Percentiles rank a stretch among this genome's conserved stretches.
These are phyloP conservation scores for Drosophila seclusa DNA, from an alignment of 2,888 invertebrate genomes.

Conservation along the genomic window DNA sequence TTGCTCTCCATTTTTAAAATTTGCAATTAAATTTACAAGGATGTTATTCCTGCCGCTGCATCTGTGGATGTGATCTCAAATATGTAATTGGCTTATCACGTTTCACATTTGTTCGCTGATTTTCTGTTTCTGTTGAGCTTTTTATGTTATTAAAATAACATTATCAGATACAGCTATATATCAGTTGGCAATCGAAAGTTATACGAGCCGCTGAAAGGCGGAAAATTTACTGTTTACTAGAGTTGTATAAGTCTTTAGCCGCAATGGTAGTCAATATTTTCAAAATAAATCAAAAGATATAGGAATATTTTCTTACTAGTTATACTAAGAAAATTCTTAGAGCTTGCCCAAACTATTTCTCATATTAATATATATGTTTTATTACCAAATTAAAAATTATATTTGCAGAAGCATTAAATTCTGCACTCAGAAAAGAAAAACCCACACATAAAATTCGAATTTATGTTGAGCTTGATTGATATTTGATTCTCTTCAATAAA, in stretches of 20 bases:
- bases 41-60: slow-evolving; percentile 10
- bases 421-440: background rate
- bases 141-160: background rate
- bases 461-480: background rate
- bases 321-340: background rate
- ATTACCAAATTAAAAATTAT: background rate
- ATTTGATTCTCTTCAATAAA: background rate
- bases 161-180: slow-evolving; percentile 1
- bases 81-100: slow-evolving; percentile 52
- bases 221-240: background rate
- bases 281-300: background rate
- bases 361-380: background rate
- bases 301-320: background rate
- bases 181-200: background rate
- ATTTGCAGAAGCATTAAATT: background rate
- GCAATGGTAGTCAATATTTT: background rate
- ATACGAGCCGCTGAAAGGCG: background rate
- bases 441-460: background rate
- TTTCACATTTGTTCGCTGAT: slow-evolving; percentile 19
- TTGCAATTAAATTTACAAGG: slow-evolving; percentile 64
- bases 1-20: slow-evolving; percentile 9
- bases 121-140: slow-evolving; percentile 13
- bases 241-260: background rate
- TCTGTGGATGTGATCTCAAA: slow-evolving; percentile 27
- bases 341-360: background rate